Evolutionary conservation across 30 jellyfish, hydroid and myxozoan species (phyloP).

Genomic region (Hydractinia echinata): DNA sequence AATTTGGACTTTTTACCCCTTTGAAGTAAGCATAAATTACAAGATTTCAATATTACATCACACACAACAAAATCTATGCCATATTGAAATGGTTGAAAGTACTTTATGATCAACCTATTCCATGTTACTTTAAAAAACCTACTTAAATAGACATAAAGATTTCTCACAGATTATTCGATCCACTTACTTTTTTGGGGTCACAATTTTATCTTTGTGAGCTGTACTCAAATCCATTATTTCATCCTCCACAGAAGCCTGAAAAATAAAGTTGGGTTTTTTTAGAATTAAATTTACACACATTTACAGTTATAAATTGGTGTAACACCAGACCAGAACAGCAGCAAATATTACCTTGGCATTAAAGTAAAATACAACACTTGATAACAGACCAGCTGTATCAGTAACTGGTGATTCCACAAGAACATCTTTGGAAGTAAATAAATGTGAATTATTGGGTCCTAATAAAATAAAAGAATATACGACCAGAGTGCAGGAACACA

Average conservation of each 20-base stretch:
- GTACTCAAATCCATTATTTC: constrained; percentile 39
- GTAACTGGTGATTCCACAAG: neutral
- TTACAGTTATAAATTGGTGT: neutral
- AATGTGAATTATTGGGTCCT: constrained; percentile 31
- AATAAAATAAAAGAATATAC: neutral
- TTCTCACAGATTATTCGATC: no score
- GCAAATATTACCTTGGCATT: constrained; percentile 60
- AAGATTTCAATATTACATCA: no score
- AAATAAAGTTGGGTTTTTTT: constrained; percentile 6
- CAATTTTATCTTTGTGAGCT: constrained; percentile 21
- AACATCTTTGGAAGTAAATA: constrained; percentile 25
- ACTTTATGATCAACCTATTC: no score
- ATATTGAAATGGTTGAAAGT: no score
- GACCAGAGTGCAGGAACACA: no score
- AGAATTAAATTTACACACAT: neutral
- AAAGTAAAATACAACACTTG: constrained; percentile 48
- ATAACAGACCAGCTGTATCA: constrained; percentile 33
- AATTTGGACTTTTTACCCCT: no score
- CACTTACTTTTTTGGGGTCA: constrained; percentile 47
- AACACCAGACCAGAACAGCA: no score
- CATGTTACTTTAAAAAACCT: no score
- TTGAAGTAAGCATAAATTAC: no score
- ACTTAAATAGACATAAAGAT: no score
- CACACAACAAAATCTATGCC: no score
- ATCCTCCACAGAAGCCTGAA: constrained; percentile 57